Evolutionary conservation across 2,888 invertebrate genomes (phyloP).

Genomic region (Euplexia lucipara): DNA sequence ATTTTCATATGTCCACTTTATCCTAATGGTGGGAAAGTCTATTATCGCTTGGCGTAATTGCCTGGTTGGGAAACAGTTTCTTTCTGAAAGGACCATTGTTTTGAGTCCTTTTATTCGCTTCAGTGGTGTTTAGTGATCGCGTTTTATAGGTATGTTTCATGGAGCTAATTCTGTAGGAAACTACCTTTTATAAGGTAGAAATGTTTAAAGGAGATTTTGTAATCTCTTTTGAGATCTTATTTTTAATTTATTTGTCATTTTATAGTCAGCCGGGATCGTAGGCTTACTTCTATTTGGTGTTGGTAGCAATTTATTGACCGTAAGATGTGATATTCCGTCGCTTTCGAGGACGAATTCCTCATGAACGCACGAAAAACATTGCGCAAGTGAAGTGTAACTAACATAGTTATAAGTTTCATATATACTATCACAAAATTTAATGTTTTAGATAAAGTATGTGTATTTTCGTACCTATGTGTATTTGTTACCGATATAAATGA

Average conservation of each 20-base stretch:
- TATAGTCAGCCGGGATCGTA: too few species aligned
- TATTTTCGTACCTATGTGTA: too few species aligned
- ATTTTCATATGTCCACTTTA: conserved; percentile 50
- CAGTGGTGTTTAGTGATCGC: conserved; percentile 29
- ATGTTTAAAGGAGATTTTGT: neutral
- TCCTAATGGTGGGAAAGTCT: conserved; percentile 28
- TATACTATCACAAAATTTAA: too few species aligned
- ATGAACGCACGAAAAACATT: too few species aligned
- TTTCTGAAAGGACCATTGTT: conserved; percentile 50
- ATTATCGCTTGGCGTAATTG: conserved; percentile 37
- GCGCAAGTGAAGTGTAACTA: too few species aligned
- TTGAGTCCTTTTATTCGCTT: conserved; percentile 38
- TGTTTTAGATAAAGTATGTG: too few species aligned
- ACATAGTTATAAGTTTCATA: too few species aligned
- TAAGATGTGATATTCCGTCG: too few species aligned
- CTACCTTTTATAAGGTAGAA: neutral
- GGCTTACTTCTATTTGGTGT: too few species aligned
- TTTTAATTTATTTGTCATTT: neutral
- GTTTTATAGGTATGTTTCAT: conserved; percentile 28
- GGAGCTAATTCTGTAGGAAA: conserved; percentile 7
- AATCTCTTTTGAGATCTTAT: neutral
- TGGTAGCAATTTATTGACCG: too few species aligned
- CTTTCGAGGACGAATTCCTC: too few species aligned
- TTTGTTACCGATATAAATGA: too few species aligned
- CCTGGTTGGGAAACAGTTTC: conserved; percentile 24